A percentile compares a stretch with the other conserved stretches of the same genome.
These are phyloP conservation scores for Sebastes jordani DNA, from an alignment of 2,797 vertebrate species.

Conservation along the genomic window DNA sequence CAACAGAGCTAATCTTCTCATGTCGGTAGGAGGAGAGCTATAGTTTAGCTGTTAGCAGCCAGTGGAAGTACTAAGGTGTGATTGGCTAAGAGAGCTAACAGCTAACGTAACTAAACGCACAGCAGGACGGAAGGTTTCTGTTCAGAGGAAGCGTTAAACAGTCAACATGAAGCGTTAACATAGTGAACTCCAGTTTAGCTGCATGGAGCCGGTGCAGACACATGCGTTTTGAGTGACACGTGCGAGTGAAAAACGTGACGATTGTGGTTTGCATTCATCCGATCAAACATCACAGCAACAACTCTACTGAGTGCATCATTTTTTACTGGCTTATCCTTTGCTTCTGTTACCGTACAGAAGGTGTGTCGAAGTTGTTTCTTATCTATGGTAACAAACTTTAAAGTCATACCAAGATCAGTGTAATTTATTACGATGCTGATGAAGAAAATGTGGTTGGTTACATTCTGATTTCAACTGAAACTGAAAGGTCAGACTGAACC, in stretches of 20 bases:
- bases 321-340: neutral
- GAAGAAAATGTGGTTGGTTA: neutral
- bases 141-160: too few relatives aligned
- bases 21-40: neutral
- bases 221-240: rapidly evolving
- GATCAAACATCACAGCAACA: too few relatives aligned
- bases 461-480: neutral
- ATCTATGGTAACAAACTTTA: neutral
- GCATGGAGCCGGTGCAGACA: neutral
- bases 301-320: too few relatives aligned
- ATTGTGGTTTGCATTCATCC: too few relatives aligned
- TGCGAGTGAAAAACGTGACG: too few relatives aligned
- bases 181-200: neutral
- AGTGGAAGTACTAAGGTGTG: neutral
- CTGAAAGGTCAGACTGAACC: neutral
- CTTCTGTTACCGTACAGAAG: neutral
- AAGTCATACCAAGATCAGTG: neutral
- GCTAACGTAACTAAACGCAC: neutral
- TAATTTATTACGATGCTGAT: rapidly evolving
- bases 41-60: neutral
- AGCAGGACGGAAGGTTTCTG: neutral
- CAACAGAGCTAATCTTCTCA: neutral
- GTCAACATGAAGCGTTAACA: neutral
- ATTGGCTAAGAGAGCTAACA: neutral
- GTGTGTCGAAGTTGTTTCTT: too few relatives aligned